Conservation (phyloP, 2,797 vertebrate genomes). For the Sciurus vulgaris region DNA sequence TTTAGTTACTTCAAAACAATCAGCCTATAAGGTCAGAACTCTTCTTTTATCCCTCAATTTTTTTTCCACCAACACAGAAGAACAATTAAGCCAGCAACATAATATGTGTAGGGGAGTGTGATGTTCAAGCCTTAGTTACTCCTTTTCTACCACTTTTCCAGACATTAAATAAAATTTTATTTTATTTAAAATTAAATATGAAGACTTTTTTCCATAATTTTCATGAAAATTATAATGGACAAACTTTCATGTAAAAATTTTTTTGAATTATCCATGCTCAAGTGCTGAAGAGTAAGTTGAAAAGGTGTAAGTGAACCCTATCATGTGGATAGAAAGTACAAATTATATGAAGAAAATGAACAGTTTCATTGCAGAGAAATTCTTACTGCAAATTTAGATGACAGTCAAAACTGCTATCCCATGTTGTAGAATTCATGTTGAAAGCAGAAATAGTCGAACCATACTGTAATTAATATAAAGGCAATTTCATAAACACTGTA, state of each 20-base stretch:
- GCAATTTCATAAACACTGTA: neutral
- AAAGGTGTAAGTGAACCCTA: neutral
- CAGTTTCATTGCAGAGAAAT: neutral
- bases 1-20: constrained; percentile 7
- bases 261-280: neutral
- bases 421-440: neutral
- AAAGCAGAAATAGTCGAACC: neutral
- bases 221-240: neutral
- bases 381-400: neutral
- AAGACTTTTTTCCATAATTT: neutral
- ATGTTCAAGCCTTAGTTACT: neutral
- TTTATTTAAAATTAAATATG: neutral
- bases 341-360: neutral
- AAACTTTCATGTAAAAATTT: neutral
- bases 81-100: neutral
- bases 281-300: neutral
- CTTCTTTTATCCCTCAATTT: neutral
- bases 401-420: neutral
- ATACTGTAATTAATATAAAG: neutral
- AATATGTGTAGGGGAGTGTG: neutral
- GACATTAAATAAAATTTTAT: neutral
- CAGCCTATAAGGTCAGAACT: neutral
- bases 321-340: neutral
- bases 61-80: neutral
- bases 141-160: neutral